Evolutionary conservation across 2,888 invertebrate genomes (phyloP).

Genomic region (Nyleta sp.): DNA sequence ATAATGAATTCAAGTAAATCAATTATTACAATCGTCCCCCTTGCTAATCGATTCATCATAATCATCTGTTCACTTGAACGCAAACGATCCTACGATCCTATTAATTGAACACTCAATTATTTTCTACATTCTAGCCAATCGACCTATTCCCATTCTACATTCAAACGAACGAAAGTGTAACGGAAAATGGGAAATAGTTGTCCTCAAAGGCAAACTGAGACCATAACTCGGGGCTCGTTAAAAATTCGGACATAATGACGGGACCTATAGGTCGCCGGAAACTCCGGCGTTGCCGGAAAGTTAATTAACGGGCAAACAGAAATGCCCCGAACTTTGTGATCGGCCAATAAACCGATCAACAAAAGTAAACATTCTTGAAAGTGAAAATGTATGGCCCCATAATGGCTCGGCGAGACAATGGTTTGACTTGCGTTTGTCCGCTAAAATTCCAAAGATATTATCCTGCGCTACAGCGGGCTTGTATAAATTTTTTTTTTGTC

Average conservation of each 20-base stretch:
- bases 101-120: too few species aligned
- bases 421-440: slow-evolving; percentile 44
- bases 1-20: too few species aligned
- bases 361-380: slow-evolving; percentile 35
- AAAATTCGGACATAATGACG: not conserved
- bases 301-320: slow-evolving; percentile 29
- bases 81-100: too few species aligned
- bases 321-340: not conserved
- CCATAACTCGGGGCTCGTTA: too few species aligned
- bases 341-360: slow-evolving; percentile 45
- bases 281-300: slow-evolving; percentile 4
- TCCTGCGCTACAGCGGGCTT: slow-evolving; percentile 40
- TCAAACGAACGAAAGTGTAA: too few species aligned
- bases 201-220: too few species aligned
- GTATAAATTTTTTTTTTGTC: slow-evolving; percentile 60
- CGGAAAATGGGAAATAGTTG: too few species aligned
- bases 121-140: too few species aligned
- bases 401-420: slow-evolving; percentile 34
- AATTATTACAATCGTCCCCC: too few species aligned
- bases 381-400: slow-evolving; percentile 43
- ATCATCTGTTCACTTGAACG: too few species aligned
- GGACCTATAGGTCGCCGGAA: not conserved
- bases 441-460: slow-evolving; percentile 55
- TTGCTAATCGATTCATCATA: too few species aligned
- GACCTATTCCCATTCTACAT: too few species aligned